Evolutionary conservation across 2,888 invertebrate genomes (phyloP), one percentile per base, ranked within the genome.

Genomic region (Thysanoteuthis rhombus): DNA sequence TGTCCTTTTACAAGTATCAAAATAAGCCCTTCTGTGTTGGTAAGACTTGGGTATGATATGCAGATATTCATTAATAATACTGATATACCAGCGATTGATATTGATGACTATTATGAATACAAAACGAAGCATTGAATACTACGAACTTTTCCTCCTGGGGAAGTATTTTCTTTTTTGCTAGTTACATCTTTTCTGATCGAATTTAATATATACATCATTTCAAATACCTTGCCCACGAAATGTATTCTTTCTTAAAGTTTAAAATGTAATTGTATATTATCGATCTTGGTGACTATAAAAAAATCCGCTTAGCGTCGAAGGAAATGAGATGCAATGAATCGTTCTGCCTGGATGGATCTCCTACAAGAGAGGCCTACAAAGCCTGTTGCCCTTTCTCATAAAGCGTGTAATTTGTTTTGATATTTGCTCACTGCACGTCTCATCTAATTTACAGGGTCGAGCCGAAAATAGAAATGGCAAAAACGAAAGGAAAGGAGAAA

Each of bases 131-230:
- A 75, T 12, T 75, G 10, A 75, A n/a, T 16, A 12, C 19, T 5
- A 2, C n/a, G 5, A 8, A 32, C 8, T n/a, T n/a, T n/a, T n/a
- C 4, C 1, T n/a, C n/a, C 10, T 10, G 8, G 1, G 1, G 32
- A 1, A 32, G n/a, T n/a, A 19, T 75, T 75, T 75, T 75, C n/a
- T 6, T 75, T 58, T 58, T 58, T 19, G 1, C 45, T 52, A 52
- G 52, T 52, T 52, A 52, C 25, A 52, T 22, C 22, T 6, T 52
- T 22, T 25, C 25, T 52, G 25, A 52, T 25, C 6, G 52, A 52
- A 52, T 52, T 52, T 52, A 22, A 52, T 25, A 25, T 52, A 52
- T 52, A 52, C 52, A 52, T 52, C 25, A 22, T 25, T 52, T 52
- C 52, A 52, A 52, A 52, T 25, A n/a, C 16, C 32, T 16, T n/a